A percentile compares a stretch with the other conserved stretches of the same genome.
phyloP scores from a whole-genome alignment of 2,888 invertebrate genomes.

The Eubasilissa splendida region DNA sequence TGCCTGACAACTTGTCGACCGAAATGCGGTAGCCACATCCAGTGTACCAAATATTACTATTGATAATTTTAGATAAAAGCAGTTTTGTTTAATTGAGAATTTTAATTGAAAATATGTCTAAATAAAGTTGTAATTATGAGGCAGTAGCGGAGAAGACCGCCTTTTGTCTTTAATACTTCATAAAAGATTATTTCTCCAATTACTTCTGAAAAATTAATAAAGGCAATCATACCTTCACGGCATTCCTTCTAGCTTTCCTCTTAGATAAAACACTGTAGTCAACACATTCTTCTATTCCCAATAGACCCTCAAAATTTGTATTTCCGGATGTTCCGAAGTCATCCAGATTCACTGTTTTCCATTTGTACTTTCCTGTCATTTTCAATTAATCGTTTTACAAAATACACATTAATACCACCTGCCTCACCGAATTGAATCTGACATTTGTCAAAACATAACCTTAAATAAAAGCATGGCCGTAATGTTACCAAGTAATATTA shows the following conservation, averaged over 20 bases:
- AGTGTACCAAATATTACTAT: too few relatives aligned
- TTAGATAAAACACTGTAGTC: constrained; percentile 74
- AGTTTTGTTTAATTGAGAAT: too few relatives aligned
- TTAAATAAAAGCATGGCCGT: constrained; percentile 33
- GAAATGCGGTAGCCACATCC: too few relatives aligned
- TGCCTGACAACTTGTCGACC: too few relatives aligned
- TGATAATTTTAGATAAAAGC: too few relatives aligned
- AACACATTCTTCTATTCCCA: constrained; percentile 85
- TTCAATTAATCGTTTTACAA: background rate
- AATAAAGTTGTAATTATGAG: too few relatives aligned
- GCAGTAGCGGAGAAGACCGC: too few relatives aligned
- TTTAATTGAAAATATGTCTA: too few relatives aligned
- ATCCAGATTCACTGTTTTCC: constrained; percentile 54
- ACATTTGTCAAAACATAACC: constrained; percentile 44
- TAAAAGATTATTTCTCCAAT: too few relatives aligned
- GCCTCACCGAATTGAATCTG: background rate
- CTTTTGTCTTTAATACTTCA: too few relatives aligned
- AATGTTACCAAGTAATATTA: constrained; percentile 3
- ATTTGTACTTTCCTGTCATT: constrained; percentile 49
- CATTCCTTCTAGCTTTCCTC: constrained; percentile 42
- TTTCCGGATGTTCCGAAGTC: constrained; percentile 49
- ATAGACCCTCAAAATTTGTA: constrained; percentile 76
- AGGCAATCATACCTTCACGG: constrained; percentile 8
- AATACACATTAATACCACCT: background rate
- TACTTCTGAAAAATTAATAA: too few relatives aligned